Percentiles rank a stretch among this genome's conserved stretches.
phyloP scores from a whole-genome alignment of 2,888 invertebrate species.

The Hermaeophaga mercurialis region DNA sequence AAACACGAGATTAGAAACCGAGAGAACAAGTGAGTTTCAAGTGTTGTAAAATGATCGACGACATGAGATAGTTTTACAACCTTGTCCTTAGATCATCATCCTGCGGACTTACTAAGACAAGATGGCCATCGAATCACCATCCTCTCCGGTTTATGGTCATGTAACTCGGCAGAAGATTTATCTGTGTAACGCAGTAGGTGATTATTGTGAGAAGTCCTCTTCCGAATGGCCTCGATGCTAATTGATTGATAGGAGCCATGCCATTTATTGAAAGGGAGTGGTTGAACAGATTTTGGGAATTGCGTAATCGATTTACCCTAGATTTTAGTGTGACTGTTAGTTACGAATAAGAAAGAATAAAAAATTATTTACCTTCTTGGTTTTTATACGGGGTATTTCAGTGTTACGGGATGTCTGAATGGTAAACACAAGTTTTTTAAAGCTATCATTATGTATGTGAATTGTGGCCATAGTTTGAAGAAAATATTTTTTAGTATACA shows the following conservation, averaged over 20 bases:
- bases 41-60: constrained; percentile 33
- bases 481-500: no score
- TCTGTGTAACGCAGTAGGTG: constrained; percentile 24
- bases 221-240: constrained; percentile 17
- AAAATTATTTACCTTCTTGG: no score
- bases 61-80: constrained; percentile 41
- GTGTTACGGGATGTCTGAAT: no score
- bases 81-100: constrained; percentile 44
- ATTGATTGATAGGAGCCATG: constrained; percentile 12
- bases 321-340: no score
- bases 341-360: no score
- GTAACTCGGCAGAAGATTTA: constrained; percentile 28
- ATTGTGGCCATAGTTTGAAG: no score
- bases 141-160: constrained; percentile 38
- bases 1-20: constrained; percentile 2
- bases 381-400: no score
- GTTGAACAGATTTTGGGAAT: not conserved
- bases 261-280: not conserved
- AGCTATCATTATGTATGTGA: no score
- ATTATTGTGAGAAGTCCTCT: constrained; percentile 18
- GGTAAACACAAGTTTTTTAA: no score
- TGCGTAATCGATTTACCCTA: no score
- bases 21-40: constrained; percentile 9
- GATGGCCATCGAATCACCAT: constrained; percentile 47
- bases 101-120: constrained; percentile 39